A percentile compares a stretch with the other conserved stretches of the same genome.
These are phyloP conservation scores for Sebastes schlegelii DNA, from an alignment of 2,113 vertebrate species.

Conservation along the genomic window DNA sequence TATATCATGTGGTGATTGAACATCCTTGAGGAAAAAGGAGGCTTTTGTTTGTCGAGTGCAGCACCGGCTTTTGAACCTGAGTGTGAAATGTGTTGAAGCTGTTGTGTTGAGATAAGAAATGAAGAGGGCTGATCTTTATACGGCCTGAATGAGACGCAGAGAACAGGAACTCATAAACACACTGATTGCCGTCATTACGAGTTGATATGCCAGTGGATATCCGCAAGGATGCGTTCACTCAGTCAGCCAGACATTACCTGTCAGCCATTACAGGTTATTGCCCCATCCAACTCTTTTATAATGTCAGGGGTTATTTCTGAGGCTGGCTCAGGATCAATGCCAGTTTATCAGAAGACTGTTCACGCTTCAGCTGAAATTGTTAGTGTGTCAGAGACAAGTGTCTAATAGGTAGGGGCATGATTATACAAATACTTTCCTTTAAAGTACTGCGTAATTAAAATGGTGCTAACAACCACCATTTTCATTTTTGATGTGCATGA, in stretches of 20 bases:
- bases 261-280: slow-evolving; percentile 61
- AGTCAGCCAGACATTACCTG: slow-evolving; percentile 49
- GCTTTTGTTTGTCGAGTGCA: slow-evolving; percentile 15
- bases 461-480: not conserved
- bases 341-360: slow-evolving; percentile 19
- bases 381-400: not conserved
- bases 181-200: slow-evolving; percentile 63
- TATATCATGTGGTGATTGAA: slow-evolving; percentile 48
- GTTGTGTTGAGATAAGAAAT: slow-evolving; percentile 59
- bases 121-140: slow-evolving; percentile 63
- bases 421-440: not conserved
- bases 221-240: slow-evolving; percentile 61
- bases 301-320: slow-evolving; percentile 38
- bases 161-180: slow-evolving; percentile 68
- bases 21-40: slow-evolving; percentile 28
- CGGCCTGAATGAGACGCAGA: slow-evolving; percentile 36
- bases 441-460: not conserved
- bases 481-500: not conserved
- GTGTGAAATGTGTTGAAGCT: slow-evolving; percentile 38
- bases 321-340: slow-evolving; percentile 15
- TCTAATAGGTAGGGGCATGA: not conserved
- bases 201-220: slow-evolving; percentile 71
- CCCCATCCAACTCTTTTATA: slow-evolving; percentile 42
- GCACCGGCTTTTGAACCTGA: slow-evolving; percentile 19
- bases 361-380: not conserved